Conservation (phyloP, 2,888 invertebrate genomes). For the Teinopalpus imperialis region DNA sequence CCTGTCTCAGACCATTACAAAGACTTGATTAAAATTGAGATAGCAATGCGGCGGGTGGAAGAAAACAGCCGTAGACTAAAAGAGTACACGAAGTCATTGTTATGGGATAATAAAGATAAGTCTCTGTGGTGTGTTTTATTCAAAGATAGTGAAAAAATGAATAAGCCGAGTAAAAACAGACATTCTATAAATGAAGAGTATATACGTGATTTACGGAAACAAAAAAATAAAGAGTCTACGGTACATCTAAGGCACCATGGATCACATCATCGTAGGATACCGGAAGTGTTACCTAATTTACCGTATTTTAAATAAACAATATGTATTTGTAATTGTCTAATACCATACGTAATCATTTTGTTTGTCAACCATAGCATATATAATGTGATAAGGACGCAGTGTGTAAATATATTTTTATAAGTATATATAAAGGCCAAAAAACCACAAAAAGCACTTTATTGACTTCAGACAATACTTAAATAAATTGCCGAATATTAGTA, state of each 20-base stretch:
- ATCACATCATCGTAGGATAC: conserved; percentile 63
- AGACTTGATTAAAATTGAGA: conserved; percentile 78
- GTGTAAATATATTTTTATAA: conserved; percentile 65
- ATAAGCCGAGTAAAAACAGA: conserved; percentile 53
- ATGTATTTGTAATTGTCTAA: conserved; percentile 29
- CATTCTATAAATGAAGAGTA: conserved; percentile 62
- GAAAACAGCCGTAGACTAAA: conserved; percentile 75
- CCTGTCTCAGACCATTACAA: conserved; percentile 72
- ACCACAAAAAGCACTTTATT: conserved; percentile 53
- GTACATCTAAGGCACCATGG: conserved; percentile 75
- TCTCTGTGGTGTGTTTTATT: conserved; percentile 79
- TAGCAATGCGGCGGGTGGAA: conserved; percentile 77
- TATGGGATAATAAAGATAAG: conserved; percentile 79
- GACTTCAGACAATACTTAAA: conserved; percentile 61
- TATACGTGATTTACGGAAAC: conserved; percentile 63
- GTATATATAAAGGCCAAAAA: conserved; percentile 50
- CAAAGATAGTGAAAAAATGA: conserved; percentile 65
- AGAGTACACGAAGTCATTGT: conserved; percentile 74
- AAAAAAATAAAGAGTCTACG: conserved; percentile 67
- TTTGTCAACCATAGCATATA: conserved; percentile 43
- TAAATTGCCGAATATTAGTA: conserved; percentile 43
- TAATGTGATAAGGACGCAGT: conserved; percentile 45
- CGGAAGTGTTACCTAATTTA: conserved; percentile 58
- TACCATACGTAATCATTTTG: conserved; percentile 30
- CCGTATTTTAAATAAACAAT: conserved; percentile 65